These are phyloP conservation scores for Cryptophagus acutangulus DNA, from an alignment of 2,888 invertebrate genomes.

Conservation along the genomic window DNA sequence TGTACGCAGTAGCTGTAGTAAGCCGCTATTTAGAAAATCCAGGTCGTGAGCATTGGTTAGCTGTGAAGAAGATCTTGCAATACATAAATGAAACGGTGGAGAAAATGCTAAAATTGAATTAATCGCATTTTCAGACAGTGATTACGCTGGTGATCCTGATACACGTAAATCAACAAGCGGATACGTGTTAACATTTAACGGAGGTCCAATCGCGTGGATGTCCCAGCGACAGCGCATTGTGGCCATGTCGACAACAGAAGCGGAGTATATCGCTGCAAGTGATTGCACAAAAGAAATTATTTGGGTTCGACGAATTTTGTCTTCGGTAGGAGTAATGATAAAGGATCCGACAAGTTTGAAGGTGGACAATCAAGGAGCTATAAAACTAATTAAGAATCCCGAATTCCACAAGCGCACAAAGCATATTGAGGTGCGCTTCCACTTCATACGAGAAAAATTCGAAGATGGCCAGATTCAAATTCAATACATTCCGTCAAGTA, in stretches of 20 bases:
- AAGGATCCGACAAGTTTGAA: not conserved
- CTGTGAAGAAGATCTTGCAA: not conserved
- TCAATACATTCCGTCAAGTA: slow-evolving; percentile 2
- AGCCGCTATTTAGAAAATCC: too few relatives aligned
- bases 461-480: slow-evolving; percentile 4
- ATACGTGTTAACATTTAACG: slow-evolving; percentile 5
- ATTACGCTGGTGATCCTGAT: slow-evolving; percentile 3
- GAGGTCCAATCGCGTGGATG: slow-evolving; percentile 6
- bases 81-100: not conserved
- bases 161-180: slow-evolving; percentile 3
- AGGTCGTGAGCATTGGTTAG: not conserved
- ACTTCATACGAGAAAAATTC: slow-evolving; percentile 8
- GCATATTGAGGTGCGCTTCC: slow-evolving; percentile 6
- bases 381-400: slow-evolving; percentile 10
- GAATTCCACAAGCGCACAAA: slow-evolving; percentile 7
- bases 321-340: slow-evolving; percentile 3
- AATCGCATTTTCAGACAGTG: not conserved
- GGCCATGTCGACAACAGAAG: slow-evolving; percentile 7
- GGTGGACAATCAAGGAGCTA: slow-evolving; percentile 3
- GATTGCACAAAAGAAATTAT: slow-evolving; percentile 6
- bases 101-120: not conserved
- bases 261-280: slow-evolving; percentile 4
- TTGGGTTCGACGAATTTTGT: slow-evolving; percentile 4
- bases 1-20: too few relatives aligned
- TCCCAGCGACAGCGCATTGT: slow-evolving; percentile 1